These are phyloP conservation scores for Gerris buenoi DNA, from an alignment of 1,140 invertebrate species.

Conservation along the genomic window DNA sequence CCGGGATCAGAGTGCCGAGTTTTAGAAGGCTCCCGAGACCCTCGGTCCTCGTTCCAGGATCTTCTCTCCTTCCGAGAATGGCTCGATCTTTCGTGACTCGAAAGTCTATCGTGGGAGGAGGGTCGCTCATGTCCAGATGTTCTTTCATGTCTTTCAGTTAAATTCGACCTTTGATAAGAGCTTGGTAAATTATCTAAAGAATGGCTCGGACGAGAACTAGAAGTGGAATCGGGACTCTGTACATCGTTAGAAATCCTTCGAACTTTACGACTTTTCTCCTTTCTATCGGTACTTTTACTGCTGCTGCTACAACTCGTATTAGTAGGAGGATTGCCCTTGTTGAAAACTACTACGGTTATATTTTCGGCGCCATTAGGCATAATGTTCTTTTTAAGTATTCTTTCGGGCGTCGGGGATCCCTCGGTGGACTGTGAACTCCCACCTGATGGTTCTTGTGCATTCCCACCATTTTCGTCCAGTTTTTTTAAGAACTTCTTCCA, in stretches of 20 bases:
- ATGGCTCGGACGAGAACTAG: background rate
- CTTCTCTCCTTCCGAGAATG: background rate
- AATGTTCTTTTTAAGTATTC: background rate
- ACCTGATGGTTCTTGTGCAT: background rate
- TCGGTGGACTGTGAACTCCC: background rate
- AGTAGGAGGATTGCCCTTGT: background rate
- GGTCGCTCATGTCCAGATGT: background rate
- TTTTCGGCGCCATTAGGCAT: background rate
- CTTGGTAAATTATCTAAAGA: background rate
- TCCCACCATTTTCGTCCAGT: background rate
- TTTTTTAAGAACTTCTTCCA: background rate
- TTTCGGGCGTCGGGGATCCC: background rate
- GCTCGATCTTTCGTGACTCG: background rate
- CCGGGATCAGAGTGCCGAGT: background rate
- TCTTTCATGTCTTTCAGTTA: background rate
- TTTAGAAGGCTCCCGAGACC: background rate
- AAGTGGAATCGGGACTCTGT: background rate
- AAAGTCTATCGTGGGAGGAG: background rate
- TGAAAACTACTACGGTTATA: background rate
- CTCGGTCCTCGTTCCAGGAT: background rate
- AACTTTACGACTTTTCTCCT: background rate
- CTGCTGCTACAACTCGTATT: no score
- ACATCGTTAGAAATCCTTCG: background rate
- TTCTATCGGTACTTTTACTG: background rate
- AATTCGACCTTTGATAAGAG: background rate